Conservation (phyloP, 2,888 invertebrate species). For the Hetaerina titia region DNA sequence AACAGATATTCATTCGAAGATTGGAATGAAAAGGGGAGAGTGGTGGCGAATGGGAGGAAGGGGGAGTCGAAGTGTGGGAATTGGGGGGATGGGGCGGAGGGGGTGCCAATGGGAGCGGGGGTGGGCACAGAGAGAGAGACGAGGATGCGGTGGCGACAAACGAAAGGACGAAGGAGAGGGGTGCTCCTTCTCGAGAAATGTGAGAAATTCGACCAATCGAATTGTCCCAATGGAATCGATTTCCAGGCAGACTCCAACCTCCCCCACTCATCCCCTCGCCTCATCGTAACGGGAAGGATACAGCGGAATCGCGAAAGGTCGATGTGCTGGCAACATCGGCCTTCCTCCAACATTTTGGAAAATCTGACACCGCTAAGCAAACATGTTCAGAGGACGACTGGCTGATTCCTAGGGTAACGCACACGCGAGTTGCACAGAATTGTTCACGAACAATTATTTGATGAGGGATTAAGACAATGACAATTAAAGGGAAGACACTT, state of each 20-base stretch:
- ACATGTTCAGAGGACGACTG: too few species aligned
- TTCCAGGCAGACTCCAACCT: conserved; percentile 34
- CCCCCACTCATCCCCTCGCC: neutral
- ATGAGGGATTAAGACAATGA: too few species aligned
- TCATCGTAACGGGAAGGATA: neutral
- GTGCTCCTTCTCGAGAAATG: conserved; percentile 48
- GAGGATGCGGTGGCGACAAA: neutral
- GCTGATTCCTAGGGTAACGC: too few species aligned
- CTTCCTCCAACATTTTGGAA: too few species aligned
- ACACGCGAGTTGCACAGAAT: neutral
- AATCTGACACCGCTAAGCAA: too few species aligned
- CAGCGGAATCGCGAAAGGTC: neutral
- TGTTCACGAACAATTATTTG: neutral
- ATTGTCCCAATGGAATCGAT: conserved; percentile 66
- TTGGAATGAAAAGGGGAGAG: conserved; percentile 28
- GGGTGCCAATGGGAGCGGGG: neutral
- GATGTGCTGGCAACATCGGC: neutral
- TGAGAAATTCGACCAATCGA: conserved; percentile 67
- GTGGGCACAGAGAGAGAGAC: too few species aligned
- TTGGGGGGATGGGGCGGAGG: neutral
- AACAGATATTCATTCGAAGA: conserved; percentile 60
- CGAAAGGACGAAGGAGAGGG: neutral
- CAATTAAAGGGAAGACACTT: too few species aligned
- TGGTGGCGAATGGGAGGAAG: neutral
- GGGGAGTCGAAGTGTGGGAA: neutral